phyloP scores from a whole-genome alignment of 2,888 invertebrate species.

The Lycocerus yunnanus region DNA sequence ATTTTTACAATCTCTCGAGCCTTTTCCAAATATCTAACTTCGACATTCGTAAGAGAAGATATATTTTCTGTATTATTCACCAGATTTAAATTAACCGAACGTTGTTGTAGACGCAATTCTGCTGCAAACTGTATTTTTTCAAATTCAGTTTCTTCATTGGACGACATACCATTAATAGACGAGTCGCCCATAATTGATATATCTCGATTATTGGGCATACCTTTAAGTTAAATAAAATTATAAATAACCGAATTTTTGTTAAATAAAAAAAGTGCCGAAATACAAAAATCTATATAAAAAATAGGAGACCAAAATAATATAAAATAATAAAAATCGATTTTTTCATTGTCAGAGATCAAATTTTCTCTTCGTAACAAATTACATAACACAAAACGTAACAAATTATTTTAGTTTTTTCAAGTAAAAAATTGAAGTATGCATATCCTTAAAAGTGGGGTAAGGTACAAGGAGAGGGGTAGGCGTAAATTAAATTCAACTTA shows the following conservation, averaged over 20 bases:
- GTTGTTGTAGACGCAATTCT: constrained; percentile 46
- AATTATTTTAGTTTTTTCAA: neutral
- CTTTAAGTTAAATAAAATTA: constrained; percentile 4
- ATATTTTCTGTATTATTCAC: constrained; percentile 33
- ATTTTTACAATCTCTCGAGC: constrained; percentile 50
- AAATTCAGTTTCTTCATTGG: constrained; percentile 36
- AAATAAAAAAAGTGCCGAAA: neutral
- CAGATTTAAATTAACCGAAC: constrained; percentile 32
- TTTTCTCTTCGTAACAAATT: neutral
- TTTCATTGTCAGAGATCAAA: neutral
- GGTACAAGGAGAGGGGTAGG: neutral
- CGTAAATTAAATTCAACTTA: neutral
- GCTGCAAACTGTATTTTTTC: constrained; percentile 52
- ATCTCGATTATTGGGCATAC: neutral
- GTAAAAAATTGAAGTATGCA: neutral
- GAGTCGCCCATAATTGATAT: neutral
- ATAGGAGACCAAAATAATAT: neutral
- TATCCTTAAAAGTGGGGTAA: neutral
- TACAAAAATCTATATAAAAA: neutral
- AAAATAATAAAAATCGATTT: neutral
- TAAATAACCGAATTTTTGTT: neutral
- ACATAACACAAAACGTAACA: neutral
- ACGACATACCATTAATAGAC: neutral
- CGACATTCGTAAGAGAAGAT: constrained; percentile 46
- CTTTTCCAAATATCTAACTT: constrained; percentile 50